Conservation (phyloP, 2,797 vertebrate species). For the Acropternis orthonyx region DNA sequence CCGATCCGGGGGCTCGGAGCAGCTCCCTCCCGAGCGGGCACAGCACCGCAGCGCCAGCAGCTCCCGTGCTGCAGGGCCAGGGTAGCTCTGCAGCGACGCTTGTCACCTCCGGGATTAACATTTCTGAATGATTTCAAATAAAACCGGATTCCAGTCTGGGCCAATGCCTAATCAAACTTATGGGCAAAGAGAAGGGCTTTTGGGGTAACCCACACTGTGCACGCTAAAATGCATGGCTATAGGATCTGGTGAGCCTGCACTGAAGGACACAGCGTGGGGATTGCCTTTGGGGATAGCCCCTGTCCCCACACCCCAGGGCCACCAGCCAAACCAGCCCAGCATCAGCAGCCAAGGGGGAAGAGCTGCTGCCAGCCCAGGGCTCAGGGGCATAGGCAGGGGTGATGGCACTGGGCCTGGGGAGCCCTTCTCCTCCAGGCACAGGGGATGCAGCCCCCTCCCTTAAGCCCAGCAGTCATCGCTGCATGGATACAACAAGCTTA, state of each 20-base stretch:
- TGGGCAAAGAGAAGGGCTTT: accelerated
- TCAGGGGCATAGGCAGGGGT: not conserved
- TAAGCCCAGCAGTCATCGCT: accelerated
- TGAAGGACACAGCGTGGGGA: not conserved
- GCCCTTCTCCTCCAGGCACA: not conserved
- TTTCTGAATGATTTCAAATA: not conserved
- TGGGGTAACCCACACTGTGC: accelerated
- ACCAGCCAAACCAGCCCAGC: not conserved
- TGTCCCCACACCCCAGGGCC: not conserved
- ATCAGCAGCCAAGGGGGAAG: not conserved
- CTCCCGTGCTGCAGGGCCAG: not conserved
- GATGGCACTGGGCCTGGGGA: not conserved
- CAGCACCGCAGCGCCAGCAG: not conserved
- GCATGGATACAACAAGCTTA: not conserved
- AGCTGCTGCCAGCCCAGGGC: not conserved
- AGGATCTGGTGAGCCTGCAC: not conserved
- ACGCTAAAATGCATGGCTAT: accelerated
- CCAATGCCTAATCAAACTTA: not conserved
- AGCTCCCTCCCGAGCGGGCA: not conserved
- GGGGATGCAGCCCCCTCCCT: not conserved
- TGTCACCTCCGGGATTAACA: not conserved
- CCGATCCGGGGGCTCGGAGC: not conserved
- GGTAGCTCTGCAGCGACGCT: not conserved
- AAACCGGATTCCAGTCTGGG: not conserved
- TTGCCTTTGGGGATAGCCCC: not conserved